A percentile compares a stretch with the other conserved stretches of the same genome.
phyloP scores from a whole-genome alignment of 2,888 invertebrate genomes.

The Agapostemon virescens region DNA sequence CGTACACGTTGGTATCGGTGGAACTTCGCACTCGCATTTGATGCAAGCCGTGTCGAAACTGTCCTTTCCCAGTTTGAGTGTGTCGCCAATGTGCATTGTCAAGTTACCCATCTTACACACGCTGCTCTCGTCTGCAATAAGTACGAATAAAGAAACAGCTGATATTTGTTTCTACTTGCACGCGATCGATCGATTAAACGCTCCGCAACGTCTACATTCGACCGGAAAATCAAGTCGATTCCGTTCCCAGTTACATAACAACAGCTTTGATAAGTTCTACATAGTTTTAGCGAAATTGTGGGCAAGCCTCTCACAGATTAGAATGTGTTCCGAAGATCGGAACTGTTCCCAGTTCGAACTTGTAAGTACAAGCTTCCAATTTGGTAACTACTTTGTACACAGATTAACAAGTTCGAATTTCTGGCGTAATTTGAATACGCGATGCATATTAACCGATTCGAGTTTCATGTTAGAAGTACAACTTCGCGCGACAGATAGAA shows the following conservation, averaged over 20 bases:
- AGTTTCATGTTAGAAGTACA: not conserved
- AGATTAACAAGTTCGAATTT: not conserved
- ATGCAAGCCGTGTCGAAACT: too few species aligned
- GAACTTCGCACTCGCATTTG: too few species aligned
- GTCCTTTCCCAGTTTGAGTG: too few species aligned
- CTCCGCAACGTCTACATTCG: not conserved
- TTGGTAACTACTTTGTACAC: not conserved
- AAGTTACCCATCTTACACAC: too few species aligned
- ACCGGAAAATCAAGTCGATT: not conserved
- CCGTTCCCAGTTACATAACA: not conserved
- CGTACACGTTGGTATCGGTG: too few species aligned
- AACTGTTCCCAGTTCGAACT: conserved; percentile 3
- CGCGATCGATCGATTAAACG: not conserved
- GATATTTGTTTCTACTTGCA: not conserved
- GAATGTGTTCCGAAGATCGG: not conserved
- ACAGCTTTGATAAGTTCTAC: not conserved
- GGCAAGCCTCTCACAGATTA: not conserved
- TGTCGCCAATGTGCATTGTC: too few species aligned
- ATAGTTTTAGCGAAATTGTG: not conserved
- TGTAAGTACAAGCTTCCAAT: not conserved
- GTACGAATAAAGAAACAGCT: not conserved
- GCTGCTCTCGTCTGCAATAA: too few species aligned
- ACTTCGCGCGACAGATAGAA: not conserved
- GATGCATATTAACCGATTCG: not conserved
- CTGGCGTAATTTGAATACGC: not conserved